Conservation (phyloP, 2,888 invertebrate species). For the Tanypteryx hageni region DNA sequence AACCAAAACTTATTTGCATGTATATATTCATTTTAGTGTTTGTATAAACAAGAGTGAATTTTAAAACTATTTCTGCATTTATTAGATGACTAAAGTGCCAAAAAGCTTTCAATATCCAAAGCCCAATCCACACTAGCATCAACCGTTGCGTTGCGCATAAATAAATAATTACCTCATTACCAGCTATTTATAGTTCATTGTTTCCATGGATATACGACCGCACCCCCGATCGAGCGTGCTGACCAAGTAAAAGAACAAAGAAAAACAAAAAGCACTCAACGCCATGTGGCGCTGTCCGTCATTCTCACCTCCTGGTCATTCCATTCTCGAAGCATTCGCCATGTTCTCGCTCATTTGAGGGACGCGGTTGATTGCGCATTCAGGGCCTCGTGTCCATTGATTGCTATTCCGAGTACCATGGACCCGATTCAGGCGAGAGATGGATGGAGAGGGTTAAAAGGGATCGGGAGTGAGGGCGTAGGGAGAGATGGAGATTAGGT, state of each 20-base stretch:
- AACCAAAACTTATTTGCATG: no score
- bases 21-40: no score
- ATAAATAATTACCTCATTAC: constrained; percentile 14
- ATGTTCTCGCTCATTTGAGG: constrained; percentile 16
- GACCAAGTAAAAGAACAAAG: neutral
- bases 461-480: neutral
- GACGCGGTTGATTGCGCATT: neutral
- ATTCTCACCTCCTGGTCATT: neutral
- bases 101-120: neutral
- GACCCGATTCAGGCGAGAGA: neutral
- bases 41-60: no score
- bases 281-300: neutral
- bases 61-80: no score
- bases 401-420: constrained; percentile 17
- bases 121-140: neutral
- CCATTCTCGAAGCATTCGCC: neutral
- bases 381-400: constrained; percentile 27
- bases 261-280: neutral
- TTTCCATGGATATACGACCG: neutral
- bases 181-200: constrained; percentile 13
- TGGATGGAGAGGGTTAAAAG: neutral
- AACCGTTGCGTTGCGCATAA: neutral
- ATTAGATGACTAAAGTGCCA: no score
- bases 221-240: neutral
- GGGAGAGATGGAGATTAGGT: neutral